phyloP scores from a whole-genome alignment of 2,797 vertebrate genomes.

The Gallinago solitaria region DNA sequence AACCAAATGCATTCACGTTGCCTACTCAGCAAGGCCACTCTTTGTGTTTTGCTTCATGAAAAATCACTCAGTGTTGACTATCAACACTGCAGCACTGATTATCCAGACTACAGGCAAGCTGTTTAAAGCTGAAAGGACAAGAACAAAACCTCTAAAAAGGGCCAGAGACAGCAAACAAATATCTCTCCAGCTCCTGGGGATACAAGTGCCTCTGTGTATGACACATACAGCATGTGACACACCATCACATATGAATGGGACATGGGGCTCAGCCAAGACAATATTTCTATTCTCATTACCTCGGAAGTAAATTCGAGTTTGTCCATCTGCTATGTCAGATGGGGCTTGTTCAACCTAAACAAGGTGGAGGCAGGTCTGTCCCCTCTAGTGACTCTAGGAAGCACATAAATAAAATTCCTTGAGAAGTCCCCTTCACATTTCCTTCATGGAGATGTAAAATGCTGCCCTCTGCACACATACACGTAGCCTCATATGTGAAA shows the following conservation, averaged over 20 bases:
- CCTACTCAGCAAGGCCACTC: background rate
- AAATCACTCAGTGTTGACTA: conserved; percentile 15
- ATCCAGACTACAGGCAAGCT: background rate
- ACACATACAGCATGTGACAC: background rate
- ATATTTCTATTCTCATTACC: background rate
- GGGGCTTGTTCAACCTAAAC: background rate
- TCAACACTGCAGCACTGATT: background rate
- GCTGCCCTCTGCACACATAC: background rate
- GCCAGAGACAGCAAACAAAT: background rate
- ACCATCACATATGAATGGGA: background rate
- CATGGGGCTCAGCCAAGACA: background rate
- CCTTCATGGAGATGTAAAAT: background rate
- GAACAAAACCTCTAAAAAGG: background rate
- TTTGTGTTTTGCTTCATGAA: conserved; percentile 15
- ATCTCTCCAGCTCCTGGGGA: background rate
- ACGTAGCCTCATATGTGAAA: background rate
- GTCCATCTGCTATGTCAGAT: background rate
- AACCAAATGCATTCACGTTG: background rate
- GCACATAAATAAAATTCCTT: background rate
- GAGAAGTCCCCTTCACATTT: background rate
- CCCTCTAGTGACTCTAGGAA: background rate
- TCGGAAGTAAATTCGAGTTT: background rate
- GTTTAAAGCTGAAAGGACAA: background rate
- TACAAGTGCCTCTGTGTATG: background rate
- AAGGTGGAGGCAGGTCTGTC: background rate